A percentile compares a stretch with the other conserved stretches of the same genome.
Conservation (phyloP, 2,888 invertebrate species). For the Ypsolopha scabrella region DNA sequence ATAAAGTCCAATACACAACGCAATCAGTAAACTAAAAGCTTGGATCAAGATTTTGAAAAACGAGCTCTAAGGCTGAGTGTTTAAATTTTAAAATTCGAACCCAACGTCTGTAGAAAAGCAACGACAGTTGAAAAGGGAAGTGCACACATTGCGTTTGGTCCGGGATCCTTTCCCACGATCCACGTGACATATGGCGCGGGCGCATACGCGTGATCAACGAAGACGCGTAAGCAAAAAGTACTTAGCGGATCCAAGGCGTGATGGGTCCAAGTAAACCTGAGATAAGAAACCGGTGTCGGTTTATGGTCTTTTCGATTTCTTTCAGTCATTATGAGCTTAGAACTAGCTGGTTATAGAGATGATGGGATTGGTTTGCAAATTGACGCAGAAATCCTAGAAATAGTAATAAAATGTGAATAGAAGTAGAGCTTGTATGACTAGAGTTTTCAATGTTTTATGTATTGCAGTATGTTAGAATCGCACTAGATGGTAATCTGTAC, state of each 20-base stretch:
- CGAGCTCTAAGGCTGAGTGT: conserved; percentile 18
- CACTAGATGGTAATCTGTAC: too few relatives aligned
- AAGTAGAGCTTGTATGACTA: too few relatives aligned
- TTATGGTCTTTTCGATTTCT: not conserved
- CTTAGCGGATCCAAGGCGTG: conserved; percentile 60
- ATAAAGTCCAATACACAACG: not conserved
- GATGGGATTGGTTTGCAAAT: not conserved
- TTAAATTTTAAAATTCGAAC: conserved; percentile 14
- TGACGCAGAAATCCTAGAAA: too few relatives aligned
- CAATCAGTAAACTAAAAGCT: not conserved
- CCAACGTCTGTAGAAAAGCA: not conserved
- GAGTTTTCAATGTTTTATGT: too few relatives aligned
- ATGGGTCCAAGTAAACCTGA: conserved; percentile 9
- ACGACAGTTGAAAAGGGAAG: conserved; percentile 9
- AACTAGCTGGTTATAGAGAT: not conserved
- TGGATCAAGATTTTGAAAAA: conserved; percentile 13
- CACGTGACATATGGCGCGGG: conserved; percentile 66
- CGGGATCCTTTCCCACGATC: conserved; percentile 62
- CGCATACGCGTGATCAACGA: conserved; percentile 49
- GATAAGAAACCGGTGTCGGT: not conserved
- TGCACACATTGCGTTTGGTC: conserved; percentile 54
- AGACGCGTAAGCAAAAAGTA: conserved; percentile 65
- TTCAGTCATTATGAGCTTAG: not conserved
- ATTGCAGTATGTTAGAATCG: too few relatives aligned
- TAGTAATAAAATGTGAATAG: too few relatives aligned